A percentile compares a stretch with the other conserved stretches of the same genome.
Evolutionary conservation across 2,888 invertebrate genomes (phyloP).

Genomic region (Tinea semifulvella): DNA sequence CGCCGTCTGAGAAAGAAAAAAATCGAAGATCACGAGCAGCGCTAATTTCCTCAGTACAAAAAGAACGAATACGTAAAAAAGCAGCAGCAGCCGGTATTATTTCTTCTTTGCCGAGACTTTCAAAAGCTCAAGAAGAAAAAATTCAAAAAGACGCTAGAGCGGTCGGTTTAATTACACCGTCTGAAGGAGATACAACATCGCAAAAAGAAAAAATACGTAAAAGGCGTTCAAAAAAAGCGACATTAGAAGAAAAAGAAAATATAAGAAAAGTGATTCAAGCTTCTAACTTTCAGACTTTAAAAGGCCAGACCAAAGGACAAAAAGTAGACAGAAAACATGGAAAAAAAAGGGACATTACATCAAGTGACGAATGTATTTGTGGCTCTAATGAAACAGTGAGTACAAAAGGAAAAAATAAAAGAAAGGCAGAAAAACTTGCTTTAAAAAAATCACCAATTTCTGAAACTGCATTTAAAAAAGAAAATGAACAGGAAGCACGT

Average conservation of each 20-base stretch:
- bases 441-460: too few species aligned
- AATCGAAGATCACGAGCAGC: background rate
- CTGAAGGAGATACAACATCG: constrained; percentile 24
- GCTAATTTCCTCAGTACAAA: background rate
- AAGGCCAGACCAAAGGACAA: background rate
- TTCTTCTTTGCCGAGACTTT: background rate
- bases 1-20: background rate
- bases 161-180: constrained; percentile 2
- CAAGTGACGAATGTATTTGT: too few species aligned
- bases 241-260: background rate
- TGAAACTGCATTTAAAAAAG: too few species aligned
- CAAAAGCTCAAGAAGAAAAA: constrained; percentile 13
- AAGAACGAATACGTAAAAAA: background rate
- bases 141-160: background rate
- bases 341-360: too few species aligned
- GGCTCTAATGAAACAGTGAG: background rate
- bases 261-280: background rate
- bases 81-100: background rate
- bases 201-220: background rate
- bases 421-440: too few species aligned
- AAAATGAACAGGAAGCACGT: too few species aligned
- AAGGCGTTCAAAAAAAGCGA: background rate
- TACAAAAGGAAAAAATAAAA: background rate
- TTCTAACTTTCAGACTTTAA: background rate
- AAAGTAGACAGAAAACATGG: too few species aligned